phyloP scores from a whole-genome alignment of 2,888 invertebrate species.

The Troides oblongomaculatus region DNA sequence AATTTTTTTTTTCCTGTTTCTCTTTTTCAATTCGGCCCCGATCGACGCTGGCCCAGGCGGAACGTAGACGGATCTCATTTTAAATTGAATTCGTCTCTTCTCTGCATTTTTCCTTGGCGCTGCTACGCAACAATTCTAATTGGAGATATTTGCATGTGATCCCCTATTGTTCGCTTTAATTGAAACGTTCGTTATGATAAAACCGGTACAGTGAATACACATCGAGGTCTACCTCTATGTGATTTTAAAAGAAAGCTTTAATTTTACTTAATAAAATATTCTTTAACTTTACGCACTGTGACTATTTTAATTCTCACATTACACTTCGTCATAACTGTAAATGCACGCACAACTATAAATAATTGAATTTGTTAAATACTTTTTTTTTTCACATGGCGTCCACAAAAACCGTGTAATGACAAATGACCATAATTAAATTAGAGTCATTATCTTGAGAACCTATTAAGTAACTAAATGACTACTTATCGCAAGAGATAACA shows the following conservation, averaged over 20 bases:
- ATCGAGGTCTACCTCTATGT: slow-evolving; percentile 1
- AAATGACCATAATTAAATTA: slow-evolving; percentile 28
- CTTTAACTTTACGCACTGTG: neutral
- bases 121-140: slow-evolving; percentile 69
- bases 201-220: slow-evolving; percentile 39
- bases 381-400: slow-evolving; percentile 6
- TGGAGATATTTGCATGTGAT: slow-evolving; percentile 70
- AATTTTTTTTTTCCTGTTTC: slow-evolving; percentile 48
- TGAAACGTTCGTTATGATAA: slow-evolving; percentile 51
- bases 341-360: neutral
- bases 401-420: slow-evolving; percentile 11
- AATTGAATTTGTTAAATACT: neutral
- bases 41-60: slow-evolving; percentile 72
- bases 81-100: slow-evolving; percentile 71
- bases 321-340: neutral
- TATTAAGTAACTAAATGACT: slow-evolving; percentile 20
- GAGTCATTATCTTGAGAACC: slow-evolving; percentile 13
- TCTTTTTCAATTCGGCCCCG: slow-evolving; percentile 73
- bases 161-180: slow-evolving; percentile 60
- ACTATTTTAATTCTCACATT: slow-evolving; percentile 1
- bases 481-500: slow-evolving; percentile 20
- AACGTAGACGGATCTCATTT: slow-evolving; percentile 77
- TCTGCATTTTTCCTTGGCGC: slow-evolving; percentile 68
- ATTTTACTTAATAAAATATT: neutral
- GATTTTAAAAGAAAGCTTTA: neutral